Conservation (phyloP, 2,888 invertebrate genomes). For the Polia nebulosa region DNA sequence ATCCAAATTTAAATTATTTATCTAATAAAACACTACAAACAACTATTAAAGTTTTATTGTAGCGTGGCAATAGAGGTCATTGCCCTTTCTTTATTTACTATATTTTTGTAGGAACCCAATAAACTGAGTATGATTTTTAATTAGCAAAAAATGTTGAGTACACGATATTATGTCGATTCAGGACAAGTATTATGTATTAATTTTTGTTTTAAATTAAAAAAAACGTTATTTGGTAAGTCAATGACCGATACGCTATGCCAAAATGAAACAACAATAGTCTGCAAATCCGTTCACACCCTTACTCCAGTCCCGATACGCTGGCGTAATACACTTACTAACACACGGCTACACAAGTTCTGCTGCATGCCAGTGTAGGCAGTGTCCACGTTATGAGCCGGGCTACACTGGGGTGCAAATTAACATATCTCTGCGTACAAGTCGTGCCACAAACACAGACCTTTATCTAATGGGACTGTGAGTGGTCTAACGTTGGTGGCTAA, state of each 20-base stretch:
- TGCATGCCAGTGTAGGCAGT: slow-evolving; percentile 31
- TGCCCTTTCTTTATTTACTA: no score
- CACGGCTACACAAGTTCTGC: slow-evolving; percentile 10
- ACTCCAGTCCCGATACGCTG: slow-evolving; percentile 7
- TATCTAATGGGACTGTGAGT: slow-evolving; percentile 43
- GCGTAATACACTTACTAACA: slow-evolving; percentile 34
- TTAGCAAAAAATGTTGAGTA: no score
- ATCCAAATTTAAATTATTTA: no score
- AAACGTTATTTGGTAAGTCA: no score
- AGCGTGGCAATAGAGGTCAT: no score
- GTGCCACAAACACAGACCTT: slow-evolving; percentile 45
- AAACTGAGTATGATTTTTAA: no score
- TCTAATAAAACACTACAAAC: no score
- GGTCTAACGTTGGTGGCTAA: slow-evolving; percentile 18
- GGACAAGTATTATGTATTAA: no score
- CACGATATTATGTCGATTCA: no score
- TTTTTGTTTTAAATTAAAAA: no score
- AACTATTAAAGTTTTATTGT: no score
- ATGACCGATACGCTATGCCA: background rate
- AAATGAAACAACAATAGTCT: background rate
- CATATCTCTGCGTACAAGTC: slow-evolving; percentile 53
- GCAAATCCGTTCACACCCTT: slow-evolving; percentile 12
- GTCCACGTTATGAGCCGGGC: slow-evolving; percentile 20
- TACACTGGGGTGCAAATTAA: slow-evolving; percentile 59
- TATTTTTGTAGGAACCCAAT: no score